Percentiles rank a stretch among this genome's conserved stretches.
Evolutionary conservation across 2,888 invertebrate species (phyloP).

Genomic region (Stenodera caucasica): DNA sequence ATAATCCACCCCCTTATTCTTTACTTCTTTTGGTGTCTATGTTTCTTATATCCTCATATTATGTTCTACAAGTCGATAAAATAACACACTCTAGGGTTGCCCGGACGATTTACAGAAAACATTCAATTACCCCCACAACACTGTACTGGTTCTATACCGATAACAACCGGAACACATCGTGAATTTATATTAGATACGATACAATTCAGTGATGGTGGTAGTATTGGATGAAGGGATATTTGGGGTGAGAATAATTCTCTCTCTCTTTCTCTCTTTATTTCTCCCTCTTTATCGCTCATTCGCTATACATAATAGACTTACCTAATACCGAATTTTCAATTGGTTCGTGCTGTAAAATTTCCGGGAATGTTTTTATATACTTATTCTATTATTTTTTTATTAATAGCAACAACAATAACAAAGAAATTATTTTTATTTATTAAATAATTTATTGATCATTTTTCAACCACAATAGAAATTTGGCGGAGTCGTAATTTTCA

Average conservation of each 20-base stretch:
- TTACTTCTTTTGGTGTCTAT: constrained; percentile 37
- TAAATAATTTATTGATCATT: constrained; percentile 4
- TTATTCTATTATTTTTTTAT: neutral
- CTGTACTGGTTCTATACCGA: constrained; percentile 43
- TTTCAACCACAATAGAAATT: constrained; percentile 4
- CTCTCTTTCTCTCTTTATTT: too few species aligned
- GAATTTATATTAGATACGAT: constrained; percentile 48
- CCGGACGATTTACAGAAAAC: constrained; percentile 44
- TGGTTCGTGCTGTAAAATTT: too few species aligned
- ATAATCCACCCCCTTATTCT: neutral
- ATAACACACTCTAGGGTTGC: constrained; percentile 39
- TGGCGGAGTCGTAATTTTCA: neutral
- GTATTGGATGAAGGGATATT: constrained; percentile 10
- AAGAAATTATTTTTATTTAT: neutral
- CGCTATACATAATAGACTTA: too few species aligned
- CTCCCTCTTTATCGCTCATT: too few species aligned
- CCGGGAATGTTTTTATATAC: constrained; percentile 1
- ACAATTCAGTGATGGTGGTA: constrained; percentile 30
- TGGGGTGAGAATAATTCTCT: constrained; percentile 2
- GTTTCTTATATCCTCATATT: constrained; percentile 44
- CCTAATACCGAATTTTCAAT: too few species aligned
- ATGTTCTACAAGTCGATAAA: constrained; percentile 46
- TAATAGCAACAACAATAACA: neutral
- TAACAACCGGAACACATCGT: constrained; percentile 50
- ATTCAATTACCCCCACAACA: constrained; percentile 46